Percentiles rank a stretch among this genome's conserved stretches.
Conservation (phyloP, 2,113 vertebrate genomes). For the Clarias batrachus region DNA sequence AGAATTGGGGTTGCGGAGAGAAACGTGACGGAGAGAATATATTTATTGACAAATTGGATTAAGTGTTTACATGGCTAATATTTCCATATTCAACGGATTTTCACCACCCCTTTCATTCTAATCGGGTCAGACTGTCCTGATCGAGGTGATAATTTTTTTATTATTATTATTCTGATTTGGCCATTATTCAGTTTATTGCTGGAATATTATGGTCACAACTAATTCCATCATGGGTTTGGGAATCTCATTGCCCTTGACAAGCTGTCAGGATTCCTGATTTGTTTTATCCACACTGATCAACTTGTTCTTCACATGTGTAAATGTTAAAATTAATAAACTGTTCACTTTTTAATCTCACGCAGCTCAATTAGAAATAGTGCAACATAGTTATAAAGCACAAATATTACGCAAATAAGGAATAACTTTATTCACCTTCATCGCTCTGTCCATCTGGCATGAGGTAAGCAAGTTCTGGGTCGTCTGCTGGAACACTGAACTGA, state of each 20-base stretch:
- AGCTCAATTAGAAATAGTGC: background rate
- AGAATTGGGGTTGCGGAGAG: too few relatives aligned
- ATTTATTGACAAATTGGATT: too few relatives aligned
- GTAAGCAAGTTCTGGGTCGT: conserved; percentile 40
- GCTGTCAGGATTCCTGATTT: background rate
- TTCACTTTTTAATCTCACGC: background rate
- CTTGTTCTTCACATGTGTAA: background rate
- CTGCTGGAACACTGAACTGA: conserved; percentile 50
- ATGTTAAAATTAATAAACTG: background rate
- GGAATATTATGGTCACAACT: background rate
- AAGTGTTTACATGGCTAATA: too few relatives aligned
- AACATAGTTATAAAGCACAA: background rate
- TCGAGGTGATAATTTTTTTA: background rate
- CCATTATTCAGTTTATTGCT: too few relatives aligned
- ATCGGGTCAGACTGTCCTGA: background rate
- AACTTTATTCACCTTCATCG: conserved; percentile 47
- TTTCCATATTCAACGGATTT: too few relatives aligned
- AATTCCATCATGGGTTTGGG: background rate
- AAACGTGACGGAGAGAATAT: too few relatives aligned
- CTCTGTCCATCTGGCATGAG: conserved; percentile 51
- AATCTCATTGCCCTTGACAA: background rate
- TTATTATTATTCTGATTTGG: background rate
- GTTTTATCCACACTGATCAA: background rate
- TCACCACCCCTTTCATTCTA: too few relatives aligned
- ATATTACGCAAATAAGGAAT: background rate